phyloP scores from a whole-genome alignment of 1,140 invertebrate species.

The Whitmania pigra region DNA sequence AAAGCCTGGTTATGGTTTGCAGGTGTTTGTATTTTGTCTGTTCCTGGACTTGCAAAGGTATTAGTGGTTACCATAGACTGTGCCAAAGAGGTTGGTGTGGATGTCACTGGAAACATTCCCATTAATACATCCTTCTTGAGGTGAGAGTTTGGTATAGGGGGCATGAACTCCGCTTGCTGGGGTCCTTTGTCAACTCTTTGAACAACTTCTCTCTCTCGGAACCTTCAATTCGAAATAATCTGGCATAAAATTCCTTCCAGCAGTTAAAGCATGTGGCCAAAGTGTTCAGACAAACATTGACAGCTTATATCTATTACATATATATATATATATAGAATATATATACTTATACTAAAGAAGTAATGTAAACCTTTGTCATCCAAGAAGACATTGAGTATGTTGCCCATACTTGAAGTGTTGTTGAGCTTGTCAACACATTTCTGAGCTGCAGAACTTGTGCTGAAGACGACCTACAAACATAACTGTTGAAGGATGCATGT shows the following conservation, averaged over 20 bases:
- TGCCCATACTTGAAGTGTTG: constrained; percentile 90
- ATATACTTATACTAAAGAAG: too few species aligned
- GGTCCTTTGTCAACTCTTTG: constrained; percentile 48
- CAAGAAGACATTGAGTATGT: constrained; percentile 75
- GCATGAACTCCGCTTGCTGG: neutral
- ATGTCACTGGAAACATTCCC: neutral
- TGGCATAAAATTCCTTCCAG: neutral
- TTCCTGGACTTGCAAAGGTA: neutral
- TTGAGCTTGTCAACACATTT: constrained; percentile 81
- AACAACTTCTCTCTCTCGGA: constrained; percentile 49
- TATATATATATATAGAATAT: too few species aligned
- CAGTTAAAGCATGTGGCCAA: too few species aligned
- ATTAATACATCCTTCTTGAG: neutral
- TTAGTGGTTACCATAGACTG: neutral
- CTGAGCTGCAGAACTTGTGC: constrained; percentile 65
- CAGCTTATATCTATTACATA: too few species aligned
- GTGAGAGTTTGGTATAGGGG: neutral
- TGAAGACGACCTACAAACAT: constrained; percentile 64
- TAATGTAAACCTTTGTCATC: constrained; percentile 63
- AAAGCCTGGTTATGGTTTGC: neutral
- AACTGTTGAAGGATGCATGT: too few species aligned
- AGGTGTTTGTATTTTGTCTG: neutral
- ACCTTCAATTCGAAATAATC: constrained; percentile 27
- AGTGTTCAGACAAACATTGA: neutral
- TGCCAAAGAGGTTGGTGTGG: neutral